Percentiles rank a stretch among this genome's conserved stretches.
These are phyloP conservation scores for Drosophila atripex DNA, from an alignment of 2,888 invertebrate genomes.

Conservation along the genomic window DNA sequence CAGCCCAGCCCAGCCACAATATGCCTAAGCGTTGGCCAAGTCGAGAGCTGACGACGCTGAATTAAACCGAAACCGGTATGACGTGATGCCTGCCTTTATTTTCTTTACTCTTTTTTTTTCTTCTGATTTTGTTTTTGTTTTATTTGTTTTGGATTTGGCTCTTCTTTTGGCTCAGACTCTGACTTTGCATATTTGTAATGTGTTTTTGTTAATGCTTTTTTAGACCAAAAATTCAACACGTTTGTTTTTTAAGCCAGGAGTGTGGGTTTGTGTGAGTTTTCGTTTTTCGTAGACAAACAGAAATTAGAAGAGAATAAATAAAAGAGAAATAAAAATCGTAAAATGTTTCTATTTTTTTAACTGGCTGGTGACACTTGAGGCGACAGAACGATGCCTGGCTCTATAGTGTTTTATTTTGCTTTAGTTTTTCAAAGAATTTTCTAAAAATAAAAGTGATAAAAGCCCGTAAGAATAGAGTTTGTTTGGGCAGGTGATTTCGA, in stretches of 20 bases:
- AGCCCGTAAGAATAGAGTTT: background rate
- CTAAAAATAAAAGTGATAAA: background rate
- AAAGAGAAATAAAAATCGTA: too few species aligned
- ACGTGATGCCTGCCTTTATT: slow-evolving; percentile 60
- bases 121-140: slow-evolving; percentile 20
- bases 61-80: slow-evolving; percentile 68
- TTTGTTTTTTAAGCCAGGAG: slow-evolving; percentile 31
- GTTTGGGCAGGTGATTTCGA: slow-evolving; percentile 28
- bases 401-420: background rate
- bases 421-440: slow-evolving; percentile 23
- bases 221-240: slow-evolving; percentile 56
- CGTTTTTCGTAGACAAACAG: slow-evolving; percentile 38
- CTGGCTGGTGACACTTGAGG: slow-evolving; percentile 31
- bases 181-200: slow-evolving; percentile 46
- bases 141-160: slow-evolving; percentile 23
- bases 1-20: background rate
- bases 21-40: slow-evolving; percentile 51
- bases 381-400: slow-evolving; percentile 40
- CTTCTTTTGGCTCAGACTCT: slow-evolving; percentile 33
- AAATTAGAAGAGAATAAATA: slow-evolving; percentile 16
- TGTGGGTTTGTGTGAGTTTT: slow-evolving; percentile 24
- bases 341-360: too few species aligned
- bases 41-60: slow-evolving; percentile 46
- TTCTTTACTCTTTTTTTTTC: slow-evolving; percentile 31
- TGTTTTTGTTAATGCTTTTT: slow-evolving; percentile 13